Base-by-base conservation (phyloP, 2,797 vertebrate genomes). In the Mionectes olivaceus region DNA sequence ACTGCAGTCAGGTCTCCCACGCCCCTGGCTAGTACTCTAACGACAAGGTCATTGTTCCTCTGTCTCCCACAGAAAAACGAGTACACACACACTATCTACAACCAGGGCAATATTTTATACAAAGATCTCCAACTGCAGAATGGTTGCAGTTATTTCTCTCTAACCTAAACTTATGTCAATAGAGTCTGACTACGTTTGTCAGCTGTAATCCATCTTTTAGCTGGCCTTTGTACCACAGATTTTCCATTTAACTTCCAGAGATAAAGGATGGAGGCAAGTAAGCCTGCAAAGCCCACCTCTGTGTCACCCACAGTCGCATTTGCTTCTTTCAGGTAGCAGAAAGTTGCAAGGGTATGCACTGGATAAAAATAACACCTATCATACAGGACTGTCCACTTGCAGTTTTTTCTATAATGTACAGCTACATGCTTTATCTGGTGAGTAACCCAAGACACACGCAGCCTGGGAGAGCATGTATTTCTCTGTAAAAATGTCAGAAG, bases 111-210 rank as follows among this genome's bases (percentile, higher is more conserved):
- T 96, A 90, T 94, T 96, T 95, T 95, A 96, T 83, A 96, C 89
- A 91, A 84, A 96, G 95, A 82, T 74, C 70, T 74, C 67, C 7
- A 4, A 91, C 46, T 86, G 74, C 80, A 73, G 95, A 95, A 86
- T 93, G 89, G 95, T 86, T 93, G 91, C 79, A 65, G 94, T 92
- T 94, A 84, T 89, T 96, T 91, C 89, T 96, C 95, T 57, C 87
- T 90, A 96, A 87, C 91, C 89, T 88, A 96, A 92, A 94, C 94
- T 96, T 96, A 79, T 94, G 95, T 96, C 95, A 96, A 93, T 95
- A 96, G 60, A 89, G 83, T 23, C 92, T 83, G 92, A 91, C 89
- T 91, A 61, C 3, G 28, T 79, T 85, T 96, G 94, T 95, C 94
- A 96, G 96, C 87, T 88, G 77, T 25, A 97, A 96, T 96, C 94